Evolutionary conservation across 2,113 vertebrate genomes (phyloP), one percentile per base, ranked within the genome.

Genomic region (Geococcyx californianus): DNA sequence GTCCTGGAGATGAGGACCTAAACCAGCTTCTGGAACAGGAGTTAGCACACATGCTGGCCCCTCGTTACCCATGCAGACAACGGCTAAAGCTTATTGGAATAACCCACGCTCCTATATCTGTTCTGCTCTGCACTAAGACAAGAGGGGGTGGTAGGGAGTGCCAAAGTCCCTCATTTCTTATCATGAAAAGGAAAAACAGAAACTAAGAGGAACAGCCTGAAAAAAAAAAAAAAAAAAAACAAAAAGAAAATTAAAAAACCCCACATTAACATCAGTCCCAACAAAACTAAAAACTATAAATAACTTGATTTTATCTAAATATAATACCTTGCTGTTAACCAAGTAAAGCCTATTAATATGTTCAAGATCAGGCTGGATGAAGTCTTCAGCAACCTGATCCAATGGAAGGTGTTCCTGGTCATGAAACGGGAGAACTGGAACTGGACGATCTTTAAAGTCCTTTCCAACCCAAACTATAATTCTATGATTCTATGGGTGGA

Each of bases 221-320:
- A 78, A 88, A 73, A 16, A 28, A 56, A 64, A 21, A 3, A 31
- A 24, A 81, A 3, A 11, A 31, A 77, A 85, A n/a, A 6, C 3
- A 44, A 70, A n/a, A n/a, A n/a, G n/a, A n/a, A n/a, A n/a, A n/a
- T n/a, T n/a, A 13, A 60, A 60, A 17, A 67, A 47, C n/a, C 12
- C 44, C 13, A 31, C 2, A 47, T 47, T 25, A 44, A 13, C 26
- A 36, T 4, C 24, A 20, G 9, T 6, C 4, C 16, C 0, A 18
- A 13, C 44, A 49, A n/a, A 15, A 0, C 2, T 42, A 33, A n/a
- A 7, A 44, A 18, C 5, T 36, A 20, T 26, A 38, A 79, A 77
- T 16, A 21, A 10, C 2, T 80, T 67, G 24, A 24, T 84, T 88
- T 88, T 49, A 55, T 42, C 29, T 60, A 9, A 58, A 67, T 51